Evolutionary conservation across 2,888 invertebrate genomes (phyloP).

Genomic region (Leptinotarsa juncta): DNA sequence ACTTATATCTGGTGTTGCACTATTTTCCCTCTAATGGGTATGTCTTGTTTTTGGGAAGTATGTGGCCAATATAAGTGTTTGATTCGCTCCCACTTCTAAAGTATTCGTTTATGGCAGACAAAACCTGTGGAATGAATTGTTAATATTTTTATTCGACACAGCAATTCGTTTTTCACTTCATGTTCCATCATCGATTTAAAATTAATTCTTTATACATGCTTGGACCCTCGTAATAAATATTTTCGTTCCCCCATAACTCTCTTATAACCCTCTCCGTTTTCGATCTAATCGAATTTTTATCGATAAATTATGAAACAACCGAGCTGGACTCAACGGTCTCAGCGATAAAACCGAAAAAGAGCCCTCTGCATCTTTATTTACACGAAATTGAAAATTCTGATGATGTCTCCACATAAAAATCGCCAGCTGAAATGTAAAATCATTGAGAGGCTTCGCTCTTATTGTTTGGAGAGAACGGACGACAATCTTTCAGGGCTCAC

Average conservation of each 20-base stretch:
- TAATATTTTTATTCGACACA: no score
- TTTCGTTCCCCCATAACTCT: constrained; percentile 11
- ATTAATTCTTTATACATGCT: not conserved
- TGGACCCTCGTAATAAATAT: constrained; percentile 1
- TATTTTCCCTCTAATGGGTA: no score
- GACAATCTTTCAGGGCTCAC: constrained; percentile 27
- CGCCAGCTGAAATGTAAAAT: constrained; percentile 1
- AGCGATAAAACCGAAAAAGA: constrained; percentile 48
- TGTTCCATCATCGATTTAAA: not conserved
- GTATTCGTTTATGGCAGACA: no score
- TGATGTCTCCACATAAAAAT: constrained; percentile 27
- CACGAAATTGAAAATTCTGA: constrained; percentile 43
- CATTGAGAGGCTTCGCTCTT: constrained; percentile 18
- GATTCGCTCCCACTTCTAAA: no score
- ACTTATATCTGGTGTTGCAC: no score
- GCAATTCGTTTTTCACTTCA: not conserved
- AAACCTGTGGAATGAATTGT: no score
- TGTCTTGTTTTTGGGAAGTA: no score
- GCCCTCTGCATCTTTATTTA: constrained; percentile 50
- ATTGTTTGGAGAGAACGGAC: constrained; percentile 30
- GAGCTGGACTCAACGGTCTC: constrained; percentile 39
- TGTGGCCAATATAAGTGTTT: no score
- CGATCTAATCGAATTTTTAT: constrained; percentile 41
- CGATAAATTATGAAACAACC: constrained; percentile 44
- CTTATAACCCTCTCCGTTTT: not conserved